Base-by-base conservation (phyloP, 2,888 invertebrate genomes). In the Cryptophagus acutangulus region DNA sequence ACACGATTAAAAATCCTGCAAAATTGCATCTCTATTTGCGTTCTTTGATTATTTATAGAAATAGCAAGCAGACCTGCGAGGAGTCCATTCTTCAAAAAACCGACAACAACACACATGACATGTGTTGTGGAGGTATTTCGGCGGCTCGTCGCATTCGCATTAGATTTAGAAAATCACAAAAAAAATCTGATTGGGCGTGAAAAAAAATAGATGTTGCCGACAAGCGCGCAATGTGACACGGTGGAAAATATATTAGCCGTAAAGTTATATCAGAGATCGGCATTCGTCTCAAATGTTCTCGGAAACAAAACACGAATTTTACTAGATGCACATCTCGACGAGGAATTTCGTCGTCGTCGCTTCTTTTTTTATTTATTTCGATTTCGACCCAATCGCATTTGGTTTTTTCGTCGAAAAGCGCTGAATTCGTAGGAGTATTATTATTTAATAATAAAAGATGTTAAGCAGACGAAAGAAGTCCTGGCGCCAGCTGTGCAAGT, bases 241-340 rank as follows among this genome's bases (percentile, higher is more conserved):
- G 47, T 51, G 50, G 55, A 55, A 58, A 62, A 62, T 63, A 63
- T 64, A 62, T 64, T 59, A 55, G 54, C 59, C 59, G 62, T 62
- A 57, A 61, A 57, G 52, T 61, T 61, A 60, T 64, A 64, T 64
- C 59, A 53, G 52, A 57, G 62, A 64, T 64, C 62, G 62, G 62
- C 58, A 61, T 61, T 54, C 57, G 49, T 52, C 48, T 44, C 52
- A 52, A 31, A 31, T 31, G 31, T 26, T 50, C 46, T 51, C 41
- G 45, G 45, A 60, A 62, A 62, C 54, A 52, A 55, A 59, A 59
- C 57, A 57, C 52, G 53, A 53, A 57, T 59, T 58, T 58, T 51
- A 51, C 26, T 8, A 26, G 26, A 26, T 26, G 26, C n/a, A 26
- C n/a, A 12, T 26, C 4, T 26, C 3, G 26, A 26, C n/a, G n/a